Evolutionary conservation across 2,113 vertebrate species (phyloP), one percentile per base, ranked within the genome.

Genomic region (Crotalus viridis): DNA sequence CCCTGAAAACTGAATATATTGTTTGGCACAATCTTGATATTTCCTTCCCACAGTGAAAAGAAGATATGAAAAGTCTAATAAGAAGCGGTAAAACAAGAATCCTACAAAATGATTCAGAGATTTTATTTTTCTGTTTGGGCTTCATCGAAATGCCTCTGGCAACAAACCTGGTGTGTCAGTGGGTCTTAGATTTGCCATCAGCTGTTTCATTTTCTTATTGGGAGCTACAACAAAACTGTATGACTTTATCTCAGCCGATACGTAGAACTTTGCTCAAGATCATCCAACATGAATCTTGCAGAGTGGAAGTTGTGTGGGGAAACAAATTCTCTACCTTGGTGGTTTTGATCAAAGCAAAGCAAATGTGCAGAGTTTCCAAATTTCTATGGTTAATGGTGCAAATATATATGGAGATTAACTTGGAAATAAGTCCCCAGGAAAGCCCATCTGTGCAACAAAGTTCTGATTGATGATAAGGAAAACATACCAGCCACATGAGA

Each of bases 11-110:
- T 56, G 55, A 46, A 55, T 55, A 51, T 89, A 87, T 88, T 89
- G 46, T 91, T 90, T 91, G 26, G 24, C n/a, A 64, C 64, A 91
- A 55, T 94, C 55, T 52, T 81, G 61, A 52, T 74, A 92, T 59
- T 55, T n/a, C 88, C 85, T 55, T 74, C 61, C 54, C 54, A 22
- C 48, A 15, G 57, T 91, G 51, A 28, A 59, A 86, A 69, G 64
- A 51, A 89, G 56, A 81, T 81, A 46, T 46, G 64, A 93, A 61
- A 56, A n/a, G 57, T 81, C 51, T 86, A 43, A 43, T 10, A 85
- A 90, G 55, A 52, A 64, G 24, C 21, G 39, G 56, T 54, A 33
- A 48, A 46, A 22, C 33, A 28, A 85, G 8, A 87, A 19, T 24
- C 33, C 24, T 56, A 19, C 87, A 48, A 89, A 94, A 12, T 56